Base-by-base conservation (phyloP, 1,140 invertebrate species). In the Eupeodes corollae region DNA sequence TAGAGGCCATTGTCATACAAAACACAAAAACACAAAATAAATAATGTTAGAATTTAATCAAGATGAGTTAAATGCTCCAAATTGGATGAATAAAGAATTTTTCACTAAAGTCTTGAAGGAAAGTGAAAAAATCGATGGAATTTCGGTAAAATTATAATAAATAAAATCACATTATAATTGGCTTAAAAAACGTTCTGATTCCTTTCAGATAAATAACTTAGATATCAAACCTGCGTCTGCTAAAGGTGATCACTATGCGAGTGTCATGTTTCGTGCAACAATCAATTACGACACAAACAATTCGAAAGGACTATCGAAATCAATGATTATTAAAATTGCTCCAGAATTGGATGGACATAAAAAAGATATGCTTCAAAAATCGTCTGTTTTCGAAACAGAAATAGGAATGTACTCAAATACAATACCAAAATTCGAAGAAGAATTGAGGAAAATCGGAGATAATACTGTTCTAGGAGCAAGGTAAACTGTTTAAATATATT, bases 11-110 rank as follows among this genome's bases (percentile, higher is more conserved):
- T n/a, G n/a, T n/a, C n/a, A n/a, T n/a, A n/a, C n/a, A n/a, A n/a
- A n/a, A n/a, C n/a, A n/a, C n/a, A n/a, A n/a, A n/a, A n/a, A n/a
- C n/a, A n/a, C n/a, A n/a, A n/a, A n/a, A n/a, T n/a, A n/a, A n/a
- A n/a, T n/a, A n/a, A n/a, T n/a, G n/a, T n/a, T n/a, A n/a, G 21
- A 38, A n/a, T 52, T 43, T 21, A 49, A 44, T 32, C 33, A 37
- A 1, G 47, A 52, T 47, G 51, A 52, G 32, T 19, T 52, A 21
- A 40, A 39, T 33, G 16, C 47, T 12, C 51, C 51, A 13, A 14
- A 21, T 33, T 52, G 51, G 51, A 18, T 52, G 6, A 47, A 52
- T 34, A 16, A 38, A 41, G 47, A 49, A 11, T 52, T 52, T 47
- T 49, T 52, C 16, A 18, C n/a, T 16, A 12, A 14, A 16, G 39